Base-by-base conservation (phyloP, 2,113 vertebrate genomes). In the Verasper variegatus region DNA sequence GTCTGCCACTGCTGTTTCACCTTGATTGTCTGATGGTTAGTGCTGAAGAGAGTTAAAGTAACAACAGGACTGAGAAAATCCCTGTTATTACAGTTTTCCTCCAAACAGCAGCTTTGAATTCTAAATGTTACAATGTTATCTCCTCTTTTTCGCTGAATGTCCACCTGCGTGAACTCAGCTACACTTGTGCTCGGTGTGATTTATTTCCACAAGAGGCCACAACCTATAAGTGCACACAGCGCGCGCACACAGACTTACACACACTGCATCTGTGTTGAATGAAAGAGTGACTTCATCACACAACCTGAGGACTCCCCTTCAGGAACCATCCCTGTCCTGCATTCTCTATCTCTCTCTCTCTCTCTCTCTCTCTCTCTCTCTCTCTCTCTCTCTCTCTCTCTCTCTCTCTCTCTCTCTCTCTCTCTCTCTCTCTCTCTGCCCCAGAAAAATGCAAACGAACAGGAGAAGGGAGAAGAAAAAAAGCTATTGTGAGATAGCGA, bases 391-490 rank as follows among this genome's bases (percentile, higher is more conserved):
- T 27, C 27, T 27, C 27, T 4, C 3, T 27, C 27, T 27, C 27
- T 27, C 27, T 27, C 3, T 27, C 83, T 67, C 82, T 76, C 68
- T 68, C 67, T 42, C 59, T 31, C 60, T 47, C 20, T 60, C 52
- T 14, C 52, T 52, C 42, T 63, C 37, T 45, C 61, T 63, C 21
- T 23, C 60, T 13, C 35, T 62, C 60, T 40, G 86, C 71, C 82
- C 86, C 62, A 83, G 83, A 92, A 87, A 31, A 90, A 87, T 85
- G 61, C 76, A 91, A 81, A 86, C 26, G 40, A 88, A 91, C 70
- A 72, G 52, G 57, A 79, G 71, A 78, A 82, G 54, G 40, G 42
- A n/a, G 8, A 20, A 73, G 31, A 76, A 68, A 81, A 74, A 80
- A 71, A 59, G 68, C 80, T 61, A 76, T 83, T 87, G 72, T 91